A percentile compares a stretch with the other conserved stretches of the same genome.
These are phyloP conservation scores for Hippasteria phrygiana DNA, from an alignment of 53 echinoderm and acorn worm species.

Conservation along the genomic window DNA sequence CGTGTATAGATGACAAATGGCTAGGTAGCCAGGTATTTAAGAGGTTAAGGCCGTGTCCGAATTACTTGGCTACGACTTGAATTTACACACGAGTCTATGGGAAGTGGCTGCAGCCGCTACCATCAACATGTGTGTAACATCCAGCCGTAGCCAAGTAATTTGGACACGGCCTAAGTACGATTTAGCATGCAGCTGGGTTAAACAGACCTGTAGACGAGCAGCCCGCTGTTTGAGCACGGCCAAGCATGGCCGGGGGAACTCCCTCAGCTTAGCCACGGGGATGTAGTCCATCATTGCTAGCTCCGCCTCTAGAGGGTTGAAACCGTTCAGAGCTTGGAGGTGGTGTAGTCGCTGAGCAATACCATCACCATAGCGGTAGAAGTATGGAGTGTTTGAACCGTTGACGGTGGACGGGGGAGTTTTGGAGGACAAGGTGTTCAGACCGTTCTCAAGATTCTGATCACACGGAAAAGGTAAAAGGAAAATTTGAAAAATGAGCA, in stretches of 20 bases:
- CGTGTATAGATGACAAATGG: too few species aligned
- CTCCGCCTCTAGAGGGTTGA: slow-evolving; percentile 85
- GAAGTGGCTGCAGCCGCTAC: too few species aligned
- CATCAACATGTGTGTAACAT: too few species aligned
- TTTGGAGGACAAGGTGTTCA: slow-evolving; percentile 12
- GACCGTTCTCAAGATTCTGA: slow-evolving; percentile 36
- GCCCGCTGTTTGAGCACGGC: slow-evolving; percentile 88
- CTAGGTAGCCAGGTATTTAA: too few species aligned
- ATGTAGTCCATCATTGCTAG: slow-evolving; percentile 86
- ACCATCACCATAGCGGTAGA: slow-evolving; percentile 86
- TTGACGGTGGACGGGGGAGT: background rate
- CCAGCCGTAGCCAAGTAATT: too few species aligned
- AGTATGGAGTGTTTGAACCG: slow-evolving; percentile 70
- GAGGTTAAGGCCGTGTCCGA: too few species aligned
- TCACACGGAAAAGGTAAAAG: background rate
- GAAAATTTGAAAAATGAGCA: background rate
- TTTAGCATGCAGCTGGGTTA: background rate
- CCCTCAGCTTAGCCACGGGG: slow-evolving; percentile 85
- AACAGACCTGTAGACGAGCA: slow-evolving; percentile 83
- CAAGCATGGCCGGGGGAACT: slow-evolving; percentile 87
- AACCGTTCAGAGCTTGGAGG: slow-evolving; percentile 77
- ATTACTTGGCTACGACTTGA: too few species aligned
- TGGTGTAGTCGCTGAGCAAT: slow-evolving; percentile 85
- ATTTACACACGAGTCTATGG: too few species aligned
- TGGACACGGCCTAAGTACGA: too few species aligned